Evolutionary conservation across 2,113 vertebrate species (phyloP).

Genomic region (Paramisgurnus dabryanus): DNA sequence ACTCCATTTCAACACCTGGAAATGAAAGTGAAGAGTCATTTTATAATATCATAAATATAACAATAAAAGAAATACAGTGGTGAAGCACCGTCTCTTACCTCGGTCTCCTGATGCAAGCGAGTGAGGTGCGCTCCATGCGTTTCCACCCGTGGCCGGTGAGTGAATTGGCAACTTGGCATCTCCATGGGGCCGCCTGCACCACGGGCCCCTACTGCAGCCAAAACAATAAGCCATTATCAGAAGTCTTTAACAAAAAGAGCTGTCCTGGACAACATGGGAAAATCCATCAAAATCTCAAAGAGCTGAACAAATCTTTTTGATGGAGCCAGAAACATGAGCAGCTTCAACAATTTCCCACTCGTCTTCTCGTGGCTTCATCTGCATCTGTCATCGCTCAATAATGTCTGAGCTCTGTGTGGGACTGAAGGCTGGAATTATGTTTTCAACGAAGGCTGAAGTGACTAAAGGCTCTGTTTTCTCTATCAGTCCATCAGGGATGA

Average conservation of each 20-base stretch:
- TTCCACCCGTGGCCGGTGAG: constrained; percentile 73
- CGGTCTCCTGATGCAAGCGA: constrained; percentile 63
- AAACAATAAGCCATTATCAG: constrained; percentile 80
- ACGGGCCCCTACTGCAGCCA: constrained; percentile 35
- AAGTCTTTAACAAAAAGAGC: constrained; percentile 74
- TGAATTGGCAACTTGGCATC: constrained; percentile 61
- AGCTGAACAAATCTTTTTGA: constrained; percentile 83
- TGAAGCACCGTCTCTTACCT: constrained; percentile 47
- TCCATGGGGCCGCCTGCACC: constrained; percentile 58
- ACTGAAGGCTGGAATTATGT: constrained; percentile 78
- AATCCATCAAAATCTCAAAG: constrained; percentile 80
- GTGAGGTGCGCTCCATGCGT: constrained; percentile 77
- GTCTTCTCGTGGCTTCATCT: constrained; percentile 82
- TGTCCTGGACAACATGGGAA: constrained; percentile 81
- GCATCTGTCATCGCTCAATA: constrained; percentile 78
- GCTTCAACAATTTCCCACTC: constrained; percentile 76
- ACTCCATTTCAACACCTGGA: constrained; percentile 86
- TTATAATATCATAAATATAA: constrained; percentile 45
- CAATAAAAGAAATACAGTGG: neutral
- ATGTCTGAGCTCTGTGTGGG: constrained; percentile 74
- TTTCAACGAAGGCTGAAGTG: constrained; percentile 78
- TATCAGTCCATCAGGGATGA: constrained; percentile 47
- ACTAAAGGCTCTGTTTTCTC: constrained; percentile 54
- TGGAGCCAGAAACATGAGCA: constrained; percentile 83
- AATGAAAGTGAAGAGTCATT: constrained; percentile 50